Conservation (phyloP, 2,888 invertebrate genomes). For the Nephrotoma guestfalica region DNA sequence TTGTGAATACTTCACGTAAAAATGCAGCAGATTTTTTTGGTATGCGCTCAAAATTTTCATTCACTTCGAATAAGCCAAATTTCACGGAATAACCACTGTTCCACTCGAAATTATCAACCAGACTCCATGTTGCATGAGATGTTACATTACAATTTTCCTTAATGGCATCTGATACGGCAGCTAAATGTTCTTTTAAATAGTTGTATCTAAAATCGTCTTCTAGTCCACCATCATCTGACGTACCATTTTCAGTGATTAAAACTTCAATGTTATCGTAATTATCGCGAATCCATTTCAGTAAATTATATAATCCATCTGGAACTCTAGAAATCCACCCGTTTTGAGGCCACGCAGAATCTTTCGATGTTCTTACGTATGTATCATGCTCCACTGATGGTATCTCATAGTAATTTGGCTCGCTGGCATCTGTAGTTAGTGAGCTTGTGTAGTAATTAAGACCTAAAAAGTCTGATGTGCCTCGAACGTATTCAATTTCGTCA, state of each 20-base stretch:
- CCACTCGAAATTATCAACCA: slow-evolving; percentile 55
- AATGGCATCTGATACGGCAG: slow-evolving; percentile 22
- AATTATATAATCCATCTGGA: not conserved
- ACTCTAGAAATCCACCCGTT: too few relatives aligned
- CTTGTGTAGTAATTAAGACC: slow-evolving; percentile 24
- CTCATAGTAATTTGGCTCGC: not conserved
- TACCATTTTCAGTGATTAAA: not conserved
- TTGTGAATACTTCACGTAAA: not conserved
- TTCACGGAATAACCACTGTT: slow-evolving; percentile 35
- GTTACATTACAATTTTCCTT: slow-evolving; percentile 29
- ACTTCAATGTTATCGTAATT: not conserved
- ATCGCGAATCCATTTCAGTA: not conserved
- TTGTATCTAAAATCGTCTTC: slow-evolving; percentile 15
- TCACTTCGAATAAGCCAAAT: not conserved
- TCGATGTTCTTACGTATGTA: not conserved
- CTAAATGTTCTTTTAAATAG: not conserved
- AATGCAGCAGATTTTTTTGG: not conserved
- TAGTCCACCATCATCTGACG: slow-evolving; percentile 7
- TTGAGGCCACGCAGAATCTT: not conserved
- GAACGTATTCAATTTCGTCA: not conserved
- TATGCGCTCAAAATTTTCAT: not conserved
- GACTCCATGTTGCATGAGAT: slow-evolving; percentile 44
- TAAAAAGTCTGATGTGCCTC: slow-evolving; percentile 21
- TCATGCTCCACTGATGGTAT: not conserved
- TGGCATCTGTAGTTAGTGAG: slow-evolving; percentile 10